These are phyloP conservation scores for Clytia hemisphaerica DNA, from an alignment of 30 jellyfish, hydroid and myxozoan species.

Conservation along the genomic window DNA sequence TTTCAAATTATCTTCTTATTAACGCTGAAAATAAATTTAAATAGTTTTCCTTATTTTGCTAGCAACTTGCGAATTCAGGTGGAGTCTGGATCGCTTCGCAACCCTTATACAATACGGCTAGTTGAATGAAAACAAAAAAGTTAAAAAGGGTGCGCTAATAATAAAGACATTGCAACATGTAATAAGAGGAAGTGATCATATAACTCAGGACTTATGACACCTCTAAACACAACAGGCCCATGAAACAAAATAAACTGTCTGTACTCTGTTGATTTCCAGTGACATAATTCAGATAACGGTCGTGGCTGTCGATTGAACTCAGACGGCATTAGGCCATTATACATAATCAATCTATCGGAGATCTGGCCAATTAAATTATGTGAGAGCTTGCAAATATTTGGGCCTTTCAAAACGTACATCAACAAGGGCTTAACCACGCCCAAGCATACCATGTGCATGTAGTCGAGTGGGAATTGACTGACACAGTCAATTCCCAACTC, in stretches of 20 bases:
- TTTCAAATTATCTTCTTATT: too few relatives aligned
- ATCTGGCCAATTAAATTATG: constrained; percentile 11
- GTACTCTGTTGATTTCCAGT: constrained; percentile 58
- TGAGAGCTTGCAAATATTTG: constrained; percentile 27
- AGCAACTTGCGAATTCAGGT: too few relatives aligned
- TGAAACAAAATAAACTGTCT: constrained; percentile 47
- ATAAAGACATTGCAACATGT: constrained; percentile 21
- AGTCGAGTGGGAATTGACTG: constrained; percentile 20
- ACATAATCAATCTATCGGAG: constrained; percentile 11
- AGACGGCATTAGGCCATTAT: constrained; percentile 22
- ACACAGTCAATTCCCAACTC: constrained; percentile 25
- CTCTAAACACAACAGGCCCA: constrained; percentile 45
- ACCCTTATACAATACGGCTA: too few relatives aligned
- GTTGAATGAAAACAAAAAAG: too few relatives aligned
- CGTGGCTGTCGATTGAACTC: constrained; percentile 60
- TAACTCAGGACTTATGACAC: constrained; percentile 9
- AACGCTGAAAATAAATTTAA: too few relatives aligned
- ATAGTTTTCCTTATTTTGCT: too few relatives aligned
- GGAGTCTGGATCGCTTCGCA: too few relatives aligned
- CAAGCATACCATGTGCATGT: constrained; percentile 37
- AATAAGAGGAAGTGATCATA: constrained; percentile 28
- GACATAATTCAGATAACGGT: constrained; percentile 16
- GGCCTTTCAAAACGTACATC: constrained; percentile 12
- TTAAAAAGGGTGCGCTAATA: too few relatives aligned
- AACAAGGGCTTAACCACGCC: constrained; percentile 35